Percentiles rank a stretch among this genome's conserved stretches.
Conservation (phyloP, 2,888 invertebrate genomes). For the Atethmia centrago region DNA sequence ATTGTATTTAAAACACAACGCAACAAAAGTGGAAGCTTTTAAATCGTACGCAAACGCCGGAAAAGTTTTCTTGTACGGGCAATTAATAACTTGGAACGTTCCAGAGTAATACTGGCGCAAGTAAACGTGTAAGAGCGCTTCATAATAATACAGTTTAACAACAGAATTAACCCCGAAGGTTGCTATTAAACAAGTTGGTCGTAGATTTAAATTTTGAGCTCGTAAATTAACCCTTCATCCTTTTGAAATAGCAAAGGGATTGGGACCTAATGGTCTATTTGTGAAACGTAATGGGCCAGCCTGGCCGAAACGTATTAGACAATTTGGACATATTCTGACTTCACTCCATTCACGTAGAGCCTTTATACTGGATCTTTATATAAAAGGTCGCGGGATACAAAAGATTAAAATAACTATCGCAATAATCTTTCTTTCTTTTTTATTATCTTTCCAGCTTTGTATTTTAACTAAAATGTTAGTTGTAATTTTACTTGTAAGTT, state of each 20-base stretch:
- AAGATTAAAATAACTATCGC: constrained; percentile 65
- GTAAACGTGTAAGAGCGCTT: constrained; percentile 75
- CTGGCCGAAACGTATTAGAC: constrained; percentile 87
- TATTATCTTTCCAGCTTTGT: constrained; percentile 43
- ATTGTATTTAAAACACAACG: constrained; percentile 50
- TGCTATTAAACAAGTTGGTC: constrained; percentile 88
- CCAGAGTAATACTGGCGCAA: constrained; percentile 61
- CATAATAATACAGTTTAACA: constrained; percentile 86
- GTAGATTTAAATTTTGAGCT: constrained; percentile 90
- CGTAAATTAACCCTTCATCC: constrained; percentile 90
- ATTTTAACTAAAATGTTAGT: constrained; percentile 40
- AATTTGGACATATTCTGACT: constrained; percentile 87
- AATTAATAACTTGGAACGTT: constrained; percentile 67
- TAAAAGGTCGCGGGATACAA: constrained; percentile 65
- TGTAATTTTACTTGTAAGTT: constrained; percentile 26
- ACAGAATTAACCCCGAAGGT: constrained; percentile 86
- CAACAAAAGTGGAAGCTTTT: constrained; percentile 58
- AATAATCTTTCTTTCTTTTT: constrained; percentile 59
- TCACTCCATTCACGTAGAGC: constrained; percentile 81
- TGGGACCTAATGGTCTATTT: constrained; percentile 90
- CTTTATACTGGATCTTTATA: constrained; percentile 74
- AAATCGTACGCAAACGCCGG: constrained; percentile 64
- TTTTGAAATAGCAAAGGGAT: constrained; percentile 90
- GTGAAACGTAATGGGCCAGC: constrained; percentile 88
- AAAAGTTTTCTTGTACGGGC: constrained; percentile 65